Conservation (phyloP, 2,797 vertebrate species). For the Coilia nasus region DNA sequence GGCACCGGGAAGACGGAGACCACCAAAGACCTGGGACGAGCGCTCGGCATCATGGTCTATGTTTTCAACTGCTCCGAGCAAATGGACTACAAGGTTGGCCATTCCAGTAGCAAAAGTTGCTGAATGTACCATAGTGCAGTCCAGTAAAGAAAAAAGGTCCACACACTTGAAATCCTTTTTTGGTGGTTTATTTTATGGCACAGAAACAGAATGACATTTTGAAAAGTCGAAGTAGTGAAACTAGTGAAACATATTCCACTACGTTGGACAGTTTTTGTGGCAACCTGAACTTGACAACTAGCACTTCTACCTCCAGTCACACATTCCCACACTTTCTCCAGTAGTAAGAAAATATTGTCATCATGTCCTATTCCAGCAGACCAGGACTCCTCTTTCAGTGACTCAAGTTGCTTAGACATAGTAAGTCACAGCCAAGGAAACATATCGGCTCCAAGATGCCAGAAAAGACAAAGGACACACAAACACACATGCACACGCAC, state of each 20-base stretch:
- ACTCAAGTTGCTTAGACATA: background rate
- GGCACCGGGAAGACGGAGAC: conserved; percentile 97
- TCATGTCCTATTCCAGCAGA: background rate
- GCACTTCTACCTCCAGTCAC: background rate
- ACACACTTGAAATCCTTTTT: too few relatives aligned
- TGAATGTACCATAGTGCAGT: too few relatives aligned
- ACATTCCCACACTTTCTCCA: background rate
- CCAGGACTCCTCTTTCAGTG: background rate
- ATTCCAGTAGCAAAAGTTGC: background rate
- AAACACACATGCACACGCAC: background rate
- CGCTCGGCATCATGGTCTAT: conserved; percentile 94
- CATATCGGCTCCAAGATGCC: background rate
- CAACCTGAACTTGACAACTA: background rate
- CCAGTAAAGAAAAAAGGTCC: too few relatives aligned
- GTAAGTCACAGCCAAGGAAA: background rate
- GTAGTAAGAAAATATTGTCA: background rate
- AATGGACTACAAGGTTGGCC: conserved; percentile 95
- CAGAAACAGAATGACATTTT: too few relatives aligned
- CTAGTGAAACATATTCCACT: background rate
- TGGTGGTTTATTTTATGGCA: too few relatives aligned
- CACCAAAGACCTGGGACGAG: conserved; percentile 94
- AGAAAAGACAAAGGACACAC: background rate
- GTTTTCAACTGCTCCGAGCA: conserved; percentile 98
- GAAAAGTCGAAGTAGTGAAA: too few relatives aligned
- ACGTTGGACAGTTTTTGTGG: background rate